Conservation (phyloP, 2,113 vertebrate genomes). For the Camelus bactrianus region DNA sequence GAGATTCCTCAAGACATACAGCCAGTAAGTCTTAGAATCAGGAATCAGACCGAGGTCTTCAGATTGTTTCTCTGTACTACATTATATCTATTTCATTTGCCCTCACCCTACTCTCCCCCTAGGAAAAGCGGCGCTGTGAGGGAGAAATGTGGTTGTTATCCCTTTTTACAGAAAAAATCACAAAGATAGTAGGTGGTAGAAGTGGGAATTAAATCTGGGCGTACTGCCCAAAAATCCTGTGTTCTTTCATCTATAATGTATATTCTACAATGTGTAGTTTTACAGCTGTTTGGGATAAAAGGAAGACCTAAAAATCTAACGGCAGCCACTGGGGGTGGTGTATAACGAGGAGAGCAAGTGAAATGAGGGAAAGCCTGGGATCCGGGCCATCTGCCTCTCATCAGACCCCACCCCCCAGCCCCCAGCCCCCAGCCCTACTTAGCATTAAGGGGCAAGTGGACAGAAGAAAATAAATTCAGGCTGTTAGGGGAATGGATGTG, state of each 20-base stretch:
- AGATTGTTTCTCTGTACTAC: background rate
- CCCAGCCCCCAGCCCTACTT: background rate
- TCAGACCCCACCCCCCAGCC: background rate
- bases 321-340: background rate
- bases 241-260: slow-evolving; percentile 37
- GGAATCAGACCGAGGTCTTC: background rate
- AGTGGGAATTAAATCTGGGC: background rate
- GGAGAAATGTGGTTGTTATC: background rate
- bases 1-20: background rate
- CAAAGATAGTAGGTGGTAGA: background rate
- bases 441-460: background rate
- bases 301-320: background rate
- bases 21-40: background rate
- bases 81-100: background rate
- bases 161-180: slow-evolving; percentile 17
- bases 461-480: background rate
- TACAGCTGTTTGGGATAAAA: slow-evolving; percentile 15
- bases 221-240: background rate
- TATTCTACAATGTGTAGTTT: background rate
- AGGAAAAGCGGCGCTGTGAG: background rate
- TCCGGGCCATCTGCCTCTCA: background rate
- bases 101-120: background rate
- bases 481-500: background rate
- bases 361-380: background rate
- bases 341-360: background rate